Evolutionary conservation across 2,888 invertebrate species (phyloP).

Genomic region (Acleris holmiana): DNA sequence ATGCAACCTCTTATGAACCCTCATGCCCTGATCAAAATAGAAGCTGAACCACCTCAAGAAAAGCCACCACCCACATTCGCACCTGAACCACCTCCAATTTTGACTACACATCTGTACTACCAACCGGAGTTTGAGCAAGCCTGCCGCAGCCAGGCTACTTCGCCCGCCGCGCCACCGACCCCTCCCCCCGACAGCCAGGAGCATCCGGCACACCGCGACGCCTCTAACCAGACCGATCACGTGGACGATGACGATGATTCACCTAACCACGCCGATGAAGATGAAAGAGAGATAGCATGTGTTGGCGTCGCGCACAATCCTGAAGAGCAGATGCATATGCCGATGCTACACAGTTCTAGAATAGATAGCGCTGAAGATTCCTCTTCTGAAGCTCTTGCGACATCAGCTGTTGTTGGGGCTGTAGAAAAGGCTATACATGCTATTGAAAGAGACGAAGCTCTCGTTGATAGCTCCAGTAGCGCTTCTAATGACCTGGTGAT

Average conservation of each 20-base stretch:
- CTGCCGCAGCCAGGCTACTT: constrained; percentile 83
- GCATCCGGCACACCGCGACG: constrained; percentile 89
- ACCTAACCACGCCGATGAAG: constrained; percentile 74
- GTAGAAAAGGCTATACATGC: constrained; percentile 75
- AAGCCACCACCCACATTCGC: constrained; percentile 71
- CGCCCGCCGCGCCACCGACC: constrained; percentile 85
- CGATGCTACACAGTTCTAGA: constrained; percentile 52
- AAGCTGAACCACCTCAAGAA: constrained; percentile 85
- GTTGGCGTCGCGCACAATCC: constrained; percentile 78
- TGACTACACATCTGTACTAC: constrained; percentile 84
- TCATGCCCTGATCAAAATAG: constrained; percentile 88
- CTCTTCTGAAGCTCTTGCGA: constrained; percentile 65
- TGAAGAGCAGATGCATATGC: constrained; percentile 59
- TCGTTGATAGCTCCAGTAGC: constrained; percentile 72
- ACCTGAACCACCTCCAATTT: constrained; percentile 81
- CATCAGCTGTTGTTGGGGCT: constrained; percentile 62
- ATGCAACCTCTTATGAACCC: constrained; percentile 78
- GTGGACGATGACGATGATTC: constrained; percentile 88
- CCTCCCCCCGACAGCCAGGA: constrained; percentile 82
- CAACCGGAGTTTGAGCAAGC: constrained; percentile 80
- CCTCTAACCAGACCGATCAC: constrained; percentile 93
- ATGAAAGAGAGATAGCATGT: constrained; percentile 75
- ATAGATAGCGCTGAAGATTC: constrained; percentile 75
- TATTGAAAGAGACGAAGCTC: constrained; percentile 70
- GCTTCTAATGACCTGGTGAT: constrained; percentile 77